Conservation (phyloP, 2,888 invertebrate genomes). For the Theretra japonica region DNA sequence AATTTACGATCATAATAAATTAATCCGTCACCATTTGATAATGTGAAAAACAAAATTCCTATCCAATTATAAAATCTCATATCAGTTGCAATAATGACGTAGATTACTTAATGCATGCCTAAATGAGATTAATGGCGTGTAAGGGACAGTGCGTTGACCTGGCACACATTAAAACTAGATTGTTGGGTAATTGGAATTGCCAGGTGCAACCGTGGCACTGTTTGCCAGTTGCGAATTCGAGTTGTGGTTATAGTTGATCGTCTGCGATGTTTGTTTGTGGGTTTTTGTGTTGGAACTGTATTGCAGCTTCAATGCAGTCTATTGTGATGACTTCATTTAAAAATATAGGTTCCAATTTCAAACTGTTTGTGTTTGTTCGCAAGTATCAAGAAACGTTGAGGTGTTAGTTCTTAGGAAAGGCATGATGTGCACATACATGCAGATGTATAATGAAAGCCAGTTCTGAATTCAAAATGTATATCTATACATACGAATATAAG, state of each 20-base stretch:
- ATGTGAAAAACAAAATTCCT: too few species aligned
- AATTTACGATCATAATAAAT: too few species aligned
- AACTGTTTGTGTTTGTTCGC: too few species aligned
- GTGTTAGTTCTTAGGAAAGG: too few species aligned
- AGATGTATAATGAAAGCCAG: too few species aligned
- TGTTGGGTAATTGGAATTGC: slow-evolving; percentile 17
- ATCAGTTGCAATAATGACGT: slow-evolving; percentile 1
- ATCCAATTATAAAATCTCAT: background rate
- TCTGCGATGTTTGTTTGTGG: background rate
- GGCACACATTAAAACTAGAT: slow-evolving; percentile 14
- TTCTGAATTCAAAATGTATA: too few species aligned
- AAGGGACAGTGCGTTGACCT: background rate
- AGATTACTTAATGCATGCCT: background rate
- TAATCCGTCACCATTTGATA: too few species aligned
- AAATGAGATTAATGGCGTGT: background rate
- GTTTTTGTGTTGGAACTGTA: background rate
- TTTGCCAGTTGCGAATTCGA: slow-evolving; percentile 14
- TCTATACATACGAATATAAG: too few species aligned
- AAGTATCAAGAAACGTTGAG: too few species aligned
- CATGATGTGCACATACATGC: too few species aligned
- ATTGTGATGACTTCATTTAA: background rate
- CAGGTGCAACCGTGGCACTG: slow-evolving; percentile 18
- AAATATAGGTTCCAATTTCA: background rate
- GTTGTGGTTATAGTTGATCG: slow-evolving; percentile 3
- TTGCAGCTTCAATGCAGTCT: background rate